Base-by-base conservation (phyloP, 92 coral and sea anemone species). In the Parazoanthus darwini region DNA sequence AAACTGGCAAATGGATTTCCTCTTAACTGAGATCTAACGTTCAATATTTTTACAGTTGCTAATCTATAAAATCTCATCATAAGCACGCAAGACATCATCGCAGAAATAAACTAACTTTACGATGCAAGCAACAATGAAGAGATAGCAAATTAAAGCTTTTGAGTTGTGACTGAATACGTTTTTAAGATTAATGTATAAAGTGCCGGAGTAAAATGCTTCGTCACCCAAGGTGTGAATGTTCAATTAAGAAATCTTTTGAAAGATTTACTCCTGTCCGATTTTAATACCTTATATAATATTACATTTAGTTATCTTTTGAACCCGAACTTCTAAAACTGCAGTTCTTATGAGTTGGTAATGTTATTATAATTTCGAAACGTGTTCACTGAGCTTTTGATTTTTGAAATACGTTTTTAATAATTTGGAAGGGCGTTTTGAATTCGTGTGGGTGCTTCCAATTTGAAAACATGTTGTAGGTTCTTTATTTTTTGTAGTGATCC, bases 31-130 rank as follows among this genome's bases (percentile, higher is more conserved):
- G 5, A 13, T 20, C 22, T 9, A 1, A 25, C 9, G 22, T 56
- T 29, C 33, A 56, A 66, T 81, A 42, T 58, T 23, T 23, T 66
- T 59, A 8, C 26, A 9, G 85, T 81, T 81, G 85, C 85, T 59
- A 58, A 63, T 74, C 20, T 37, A 58, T 63, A 56, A 58, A 81
- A 4, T 15, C 33, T 26, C 29, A 37, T 37, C 56, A 81, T 25
- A 81, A 81, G 72, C 51, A 59, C 58, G 54, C 14, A 14, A 48
- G 7, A 14, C 50, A 18, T 9, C 13, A 18, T 9, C 13, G 4
- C 35, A 80, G 48, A 80, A 80, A 81, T 18, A 35, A 59, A 10
- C 43, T 18, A 56, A 18, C 48, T 48, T 26, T 80, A 16, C 6
- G 20, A 23, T 36, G 5, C 7, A 18, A 78, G 35, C 14, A 46